These are phyloP conservation scores for Lethenteron reissneri DNA, from an alignment of 2,113 vertebrate genomes.

Conservation along the genomic window DNA sequence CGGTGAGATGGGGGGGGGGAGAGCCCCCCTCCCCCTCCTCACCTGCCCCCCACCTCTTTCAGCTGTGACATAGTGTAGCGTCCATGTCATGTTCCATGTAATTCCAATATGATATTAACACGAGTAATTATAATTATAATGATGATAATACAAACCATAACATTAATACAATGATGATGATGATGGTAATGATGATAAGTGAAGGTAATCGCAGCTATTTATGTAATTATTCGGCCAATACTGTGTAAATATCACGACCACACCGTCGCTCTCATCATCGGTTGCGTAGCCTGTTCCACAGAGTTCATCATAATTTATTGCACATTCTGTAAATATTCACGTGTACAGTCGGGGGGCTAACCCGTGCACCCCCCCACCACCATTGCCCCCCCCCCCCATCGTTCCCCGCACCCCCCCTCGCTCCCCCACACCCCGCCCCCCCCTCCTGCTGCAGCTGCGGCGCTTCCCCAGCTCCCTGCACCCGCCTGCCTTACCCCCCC, in stretches of 20 bases:
- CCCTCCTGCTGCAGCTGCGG: neutral
- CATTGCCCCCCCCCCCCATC: neutral
- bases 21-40: too few species aligned
- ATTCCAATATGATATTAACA: too few species aligned
- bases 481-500: neutral
- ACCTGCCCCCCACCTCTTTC: too few species aligned
- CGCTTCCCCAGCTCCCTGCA: neutral
- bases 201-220: conserved; percentile 4
- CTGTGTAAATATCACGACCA: neutral
- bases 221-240: conserved; percentile 3
- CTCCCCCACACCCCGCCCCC: neutral
- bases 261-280: neutral
- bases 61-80: too few species aligned
- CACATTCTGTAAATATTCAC: conserved; percentile 4
- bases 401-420: neutral
- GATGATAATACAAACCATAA: too few species aligned
- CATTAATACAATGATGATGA: too few species aligned
- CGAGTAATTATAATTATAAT: too few species aligned
- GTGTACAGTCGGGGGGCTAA: conserved; percentile 1
- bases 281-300: neutral
- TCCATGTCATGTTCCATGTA: too few species aligned
- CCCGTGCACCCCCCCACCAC: neutral
- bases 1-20: too few species aligned
- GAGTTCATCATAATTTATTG: conserved; percentile 1
- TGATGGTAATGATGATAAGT: neutral